Evolutionary conservation across 2,888 invertebrate species (phyloP), one percentile per base, ranked within the genome.

Genomic region (Amblyteles armatorius): DNA sequence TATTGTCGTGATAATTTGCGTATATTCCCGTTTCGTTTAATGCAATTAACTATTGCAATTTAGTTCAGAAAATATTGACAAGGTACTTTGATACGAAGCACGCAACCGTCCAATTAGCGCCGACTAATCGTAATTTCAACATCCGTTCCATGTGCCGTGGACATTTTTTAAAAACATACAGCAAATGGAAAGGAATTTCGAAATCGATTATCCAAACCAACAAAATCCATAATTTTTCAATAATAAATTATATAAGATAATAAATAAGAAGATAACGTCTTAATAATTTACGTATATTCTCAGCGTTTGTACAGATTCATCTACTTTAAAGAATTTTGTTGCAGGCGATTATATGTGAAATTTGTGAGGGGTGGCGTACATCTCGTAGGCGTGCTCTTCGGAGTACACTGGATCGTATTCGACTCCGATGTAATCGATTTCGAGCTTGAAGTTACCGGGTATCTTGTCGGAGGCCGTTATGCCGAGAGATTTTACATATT

Each of bases 381-480:
- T 96, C 96, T 99, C 99, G 94, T 99, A 99, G 0, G 99, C 99
- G 94, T 97, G 97, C 87, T 97, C 96, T 95, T 99, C 99, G 0
- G 94, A 95, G 90, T 98, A 97, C 79, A 95, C 95, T 0, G 96
- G 96, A 94, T 99, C 98, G 92, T 94, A 96, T 92, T 97, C 97
- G 57, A 98, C 92, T 16, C 98, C 99, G 85, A 99, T 96, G 93
- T 98, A 99, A 94, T 99, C 99, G 79, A 98, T 96, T 95, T 98
- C 99, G 88, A 99, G 95, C 88, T 95, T 95, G 94, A 99, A 99
- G 0, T 96, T 96, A 0, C 99, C 99, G 85, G 96, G 95, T 85
- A 97, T 96, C 85, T 96, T 95, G 92, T 99, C 99, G 1, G 96
- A 97, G 26, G 97, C 95, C 0, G 98, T 96, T 87, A 99, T 97